Percentiles rank a stretch among this genome's conserved stretches.
Evolutionary conservation across 2,888 invertebrate species (phyloP).

Genomic region (Ischnura elegans): DNA sequence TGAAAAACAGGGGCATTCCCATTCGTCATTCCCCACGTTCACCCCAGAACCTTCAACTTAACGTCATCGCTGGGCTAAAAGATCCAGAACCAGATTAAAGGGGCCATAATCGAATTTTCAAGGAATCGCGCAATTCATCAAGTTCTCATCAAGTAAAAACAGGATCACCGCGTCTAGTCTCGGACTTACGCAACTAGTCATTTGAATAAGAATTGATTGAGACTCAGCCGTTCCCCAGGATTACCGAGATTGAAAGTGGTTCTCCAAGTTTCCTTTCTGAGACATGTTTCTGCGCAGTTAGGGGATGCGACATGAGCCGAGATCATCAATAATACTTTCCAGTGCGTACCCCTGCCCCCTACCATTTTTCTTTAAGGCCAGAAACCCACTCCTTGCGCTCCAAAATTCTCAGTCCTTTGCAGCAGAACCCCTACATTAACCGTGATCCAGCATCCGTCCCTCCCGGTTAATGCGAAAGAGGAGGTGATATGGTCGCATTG

Average conservation of each 20-base stretch:
- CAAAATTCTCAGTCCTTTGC: background rate
- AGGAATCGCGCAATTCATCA: too few species aligned
- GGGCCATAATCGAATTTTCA: too few species aligned
- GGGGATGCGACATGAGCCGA: background rate
- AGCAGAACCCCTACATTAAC: background rate
- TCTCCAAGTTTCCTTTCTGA: background rate
- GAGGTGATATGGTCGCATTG: background rate
- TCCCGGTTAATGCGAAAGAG: background rate
- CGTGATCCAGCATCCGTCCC: background rate
- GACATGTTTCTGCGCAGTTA: background rate
- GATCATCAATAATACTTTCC: constrained; percentile 30
- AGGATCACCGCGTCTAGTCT: too few species aligned
- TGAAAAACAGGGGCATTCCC: too few species aligned
- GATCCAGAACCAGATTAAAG: too few species aligned
- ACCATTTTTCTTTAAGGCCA: background rate
- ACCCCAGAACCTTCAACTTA: too few species aligned
- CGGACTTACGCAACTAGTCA: too few species aligned
- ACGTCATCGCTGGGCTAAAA: too few species aligned
- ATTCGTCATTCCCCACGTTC: too few species aligned
- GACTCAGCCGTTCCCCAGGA: background rate
- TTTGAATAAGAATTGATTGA: too few species aligned
- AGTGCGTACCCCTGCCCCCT: background rate
- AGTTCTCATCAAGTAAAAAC: too few species aligned
- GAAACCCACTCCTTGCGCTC: background rate
- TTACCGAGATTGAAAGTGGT: background rate